These are phyloP conservation scores for Patella vulgata DNA, from an alignment of 1,140 invertebrate genomes.

Conservation along the genomic window DNA sequence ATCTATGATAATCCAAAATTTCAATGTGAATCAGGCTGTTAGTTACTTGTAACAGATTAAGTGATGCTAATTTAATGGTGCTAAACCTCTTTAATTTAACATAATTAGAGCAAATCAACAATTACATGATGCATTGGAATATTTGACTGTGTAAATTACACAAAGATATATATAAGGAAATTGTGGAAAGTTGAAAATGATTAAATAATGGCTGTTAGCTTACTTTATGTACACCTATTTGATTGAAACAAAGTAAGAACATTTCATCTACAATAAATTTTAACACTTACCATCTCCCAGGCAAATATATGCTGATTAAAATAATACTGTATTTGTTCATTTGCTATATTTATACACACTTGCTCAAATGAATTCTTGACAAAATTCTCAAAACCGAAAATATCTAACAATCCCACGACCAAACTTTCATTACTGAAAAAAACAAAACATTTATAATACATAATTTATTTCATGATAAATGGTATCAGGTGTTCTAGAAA, in stretches of 20 bases:
- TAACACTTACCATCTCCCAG: slow-evolving; percentile 57
- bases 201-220: too few relatives aligned
- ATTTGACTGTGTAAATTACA: too few relatives aligned
- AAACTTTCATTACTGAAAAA: slow-evolving; percentile 42
- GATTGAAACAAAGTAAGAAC: background rate
- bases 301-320: slow-evolving; percentile 92
- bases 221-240: too few relatives aligned
- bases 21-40: too few relatives aligned
- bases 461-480: background rate
- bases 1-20: too few relatives aligned
- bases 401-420: slow-evolving; percentile 78
- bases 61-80: too few relatives aligned
- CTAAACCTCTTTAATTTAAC: too few relatives aligned
- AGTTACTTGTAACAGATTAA: too few relatives aligned
- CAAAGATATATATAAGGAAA: slow-evolving; percentile 67
- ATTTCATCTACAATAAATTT: background rate
- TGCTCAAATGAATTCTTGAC: slow-evolving; percentile 85
- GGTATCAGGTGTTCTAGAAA: too few relatives aligned
- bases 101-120: too few relatives aligned
- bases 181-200: slow-evolving; percentile 73
- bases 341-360: slow-evolving; percentile 95
- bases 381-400: slow-evolving; percentile 91
- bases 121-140: too few relatives aligned
- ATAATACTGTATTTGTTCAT: slow-evolving; percentile 95
- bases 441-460: background rate